Evolutionary conservation across 2,888 invertebrate species (phyloP).

Genomic region (Rhagonycha fulva): DNA sequence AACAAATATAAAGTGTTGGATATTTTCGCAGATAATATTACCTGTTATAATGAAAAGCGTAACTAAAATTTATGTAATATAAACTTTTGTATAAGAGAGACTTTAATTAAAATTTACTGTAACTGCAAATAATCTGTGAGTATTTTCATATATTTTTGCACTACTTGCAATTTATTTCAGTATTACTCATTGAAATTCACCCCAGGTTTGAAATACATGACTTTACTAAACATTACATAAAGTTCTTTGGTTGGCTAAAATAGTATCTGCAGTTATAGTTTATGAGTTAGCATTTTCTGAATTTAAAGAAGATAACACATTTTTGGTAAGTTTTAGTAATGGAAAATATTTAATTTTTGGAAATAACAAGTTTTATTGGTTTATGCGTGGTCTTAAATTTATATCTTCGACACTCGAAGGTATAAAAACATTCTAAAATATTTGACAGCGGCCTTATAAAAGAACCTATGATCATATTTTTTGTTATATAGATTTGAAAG

Average conservation of each 20-base stretch:
- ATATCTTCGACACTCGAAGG: background rate
- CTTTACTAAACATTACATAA: background rate
- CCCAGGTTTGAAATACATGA: background rate
- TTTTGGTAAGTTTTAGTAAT: background rate
- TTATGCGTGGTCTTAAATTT: slow-evolving; percentile 1
- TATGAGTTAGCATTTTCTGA: background rate
- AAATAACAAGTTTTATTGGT: background rate
- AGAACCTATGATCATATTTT: slow-evolving; percentile 18
- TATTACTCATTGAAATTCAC: background rate
- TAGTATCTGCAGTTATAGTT: background rate
- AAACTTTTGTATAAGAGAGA: background rate
- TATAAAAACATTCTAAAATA: slow-evolving; percentile 18
- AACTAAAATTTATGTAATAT: background rate
- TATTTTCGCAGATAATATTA: too few relatives aligned
- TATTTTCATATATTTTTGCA: background rate
- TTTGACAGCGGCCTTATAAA: slow-evolving; percentile 18
- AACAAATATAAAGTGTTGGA: too few relatives aligned
- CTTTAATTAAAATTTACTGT: background rate
- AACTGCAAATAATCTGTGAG: background rate
- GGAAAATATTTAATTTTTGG: background rate
- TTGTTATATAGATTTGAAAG: slow-evolving; percentile 17
- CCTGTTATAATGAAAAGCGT: too few relatives aligned
- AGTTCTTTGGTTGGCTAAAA: background rate
- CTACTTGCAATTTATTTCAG: background rate
- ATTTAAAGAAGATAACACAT: background rate